Conservation (phyloP, 2,888 invertebrate genomes). For the Sinopyrophorus schimmeli region DNA sequence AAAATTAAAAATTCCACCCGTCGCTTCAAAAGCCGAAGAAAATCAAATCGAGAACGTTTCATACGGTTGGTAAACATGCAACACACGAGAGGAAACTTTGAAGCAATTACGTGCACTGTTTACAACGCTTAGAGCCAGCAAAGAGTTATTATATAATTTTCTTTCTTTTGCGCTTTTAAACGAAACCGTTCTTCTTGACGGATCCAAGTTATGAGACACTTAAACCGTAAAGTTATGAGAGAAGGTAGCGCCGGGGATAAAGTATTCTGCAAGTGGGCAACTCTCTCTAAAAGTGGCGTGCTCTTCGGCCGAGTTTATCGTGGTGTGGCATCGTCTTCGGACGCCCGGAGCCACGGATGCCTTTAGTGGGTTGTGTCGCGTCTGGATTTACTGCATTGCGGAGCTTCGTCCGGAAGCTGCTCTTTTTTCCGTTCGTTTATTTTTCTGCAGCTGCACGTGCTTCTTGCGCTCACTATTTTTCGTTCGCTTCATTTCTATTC, state of each 20-base stretch:
- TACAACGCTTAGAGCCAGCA: conserved; percentile 7
- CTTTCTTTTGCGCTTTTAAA: conserved; percentile 3
- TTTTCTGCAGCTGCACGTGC: conserved; percentile 32
- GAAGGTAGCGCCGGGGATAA: conserved; percentile 30
- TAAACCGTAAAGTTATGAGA: conserved; percentile 28
- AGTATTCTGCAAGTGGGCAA: conserved; percentile 29
- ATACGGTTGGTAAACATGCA: neutral
- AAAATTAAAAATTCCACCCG: no score
- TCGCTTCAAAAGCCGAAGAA: no score
- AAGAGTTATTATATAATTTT: conserved; percentile 1
- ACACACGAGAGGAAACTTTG: conserved; percentile 1
- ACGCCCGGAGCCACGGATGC: conserved; percentile 27
- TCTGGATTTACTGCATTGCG: conserved; percentile 41
- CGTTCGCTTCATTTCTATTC: no score
- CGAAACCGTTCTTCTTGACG: conserved; percentile 26
- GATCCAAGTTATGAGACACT: conserved; percentile 31
- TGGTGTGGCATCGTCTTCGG: conserved; percentile 16
- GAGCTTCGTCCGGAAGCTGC: conserved; percentile 40
- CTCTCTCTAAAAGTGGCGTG: conserved; percentile 23
- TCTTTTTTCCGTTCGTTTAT: conserved; percentile 32
- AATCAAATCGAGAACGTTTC: no score
- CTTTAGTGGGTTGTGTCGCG: conserved; percentile 40
- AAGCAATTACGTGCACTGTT: conserved; percentile 18
- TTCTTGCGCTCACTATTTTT: conserved; percentile 11
- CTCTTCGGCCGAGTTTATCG: conserved; percentile 24